Evolutionary conservation across 2,113 vertebrate genomes (phyloP), one percentile per base, ranked within the genome.

Genomic region (Natator depressus): DNA sequence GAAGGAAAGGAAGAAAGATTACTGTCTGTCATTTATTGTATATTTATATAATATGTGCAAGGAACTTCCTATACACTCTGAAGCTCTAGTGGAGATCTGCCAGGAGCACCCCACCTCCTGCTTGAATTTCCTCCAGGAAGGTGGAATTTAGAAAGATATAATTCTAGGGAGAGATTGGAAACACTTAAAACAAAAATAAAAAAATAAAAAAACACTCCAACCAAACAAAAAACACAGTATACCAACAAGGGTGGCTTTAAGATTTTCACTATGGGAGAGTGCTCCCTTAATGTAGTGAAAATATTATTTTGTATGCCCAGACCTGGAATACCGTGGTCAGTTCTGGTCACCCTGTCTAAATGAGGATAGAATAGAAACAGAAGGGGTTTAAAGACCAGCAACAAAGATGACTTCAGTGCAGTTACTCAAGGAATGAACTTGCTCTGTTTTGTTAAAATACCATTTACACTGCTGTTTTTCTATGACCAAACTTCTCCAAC

Each of bases 21-120:
- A 98, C 51, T 91, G 96, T 91, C 91, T 97, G 76, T 89, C 9
- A 19, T 69, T 79, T 81, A 81, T 47, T 53, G 20, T 88, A 42
- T 96, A 94, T 97, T 97, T 97, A 94, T 96, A 93, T 95, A 96
- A 50, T 55, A 79, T 42, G 53, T 79, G 38, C n/a, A 75, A 29
- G 47, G 62, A 93, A 59, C 12, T 89, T 96, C 90, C 90, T 93
- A 42, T 49, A 42, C 49, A 84, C 55, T 19, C 42, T 97, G 81
- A 87, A 0, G 2, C 20, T 31, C 78, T 85, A 53, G 2, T 62
- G 50, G 24, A 90, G 47, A 81, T 65, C 53, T 76, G 50, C 69
- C n/a, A 79, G 53, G 80, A 88, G 2, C 31, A 62, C 20, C n/a
- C 46, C 19, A 31, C 24, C 29, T 69, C 49, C 46, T 82, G 75